Evolutionary conservation across 2,797 vertebrate species (phyloP).

Genomic region (Hephaestus fuliginosus): DNA sequence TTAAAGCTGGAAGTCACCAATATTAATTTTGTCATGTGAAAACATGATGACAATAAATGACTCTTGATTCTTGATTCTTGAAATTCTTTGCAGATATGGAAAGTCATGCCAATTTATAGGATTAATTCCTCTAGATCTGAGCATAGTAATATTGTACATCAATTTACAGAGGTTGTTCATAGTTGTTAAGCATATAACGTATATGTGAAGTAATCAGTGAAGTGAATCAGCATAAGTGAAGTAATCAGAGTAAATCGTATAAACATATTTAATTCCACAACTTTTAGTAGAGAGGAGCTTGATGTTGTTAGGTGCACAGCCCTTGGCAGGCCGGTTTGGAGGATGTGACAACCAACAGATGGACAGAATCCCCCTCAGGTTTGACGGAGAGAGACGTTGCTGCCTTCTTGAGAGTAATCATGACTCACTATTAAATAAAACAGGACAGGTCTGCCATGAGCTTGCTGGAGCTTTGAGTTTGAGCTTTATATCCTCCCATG

Average conservation of each 20-base stretch:
- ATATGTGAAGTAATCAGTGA: too few relatives aligned
- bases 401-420: constrained; percentile 34
- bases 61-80: too few relatives aligned
- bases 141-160: neutral
- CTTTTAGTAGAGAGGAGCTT: neutral
- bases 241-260: too few relatives aligned
- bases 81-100: too few relatives aligned
- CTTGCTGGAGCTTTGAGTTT: constrained; percentile 18
- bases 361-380: constrained; percentile 45
- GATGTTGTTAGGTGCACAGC: constrained; percentile 16
- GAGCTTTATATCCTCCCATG: constrained; percentile 4
- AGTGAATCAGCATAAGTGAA: too few relatives aligned
- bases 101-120: too few relatives aligned
- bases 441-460: constrained; percentile 43
- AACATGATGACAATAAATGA: too few relatives aligned
- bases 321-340: neutral
- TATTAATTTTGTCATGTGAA: too few relatives aligned
- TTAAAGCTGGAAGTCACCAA: too few relatives aligned
- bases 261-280: too few relatives aligned
- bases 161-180: neutral
- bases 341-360: constrained; percentile 51
- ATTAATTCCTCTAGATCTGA: neutral
- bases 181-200: neutral
- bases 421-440: constrained; percentile 40
- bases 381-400: constrained; percentile 1